Percentiles rank a stretch among this genome's conserved stretches.
Evolutionary conservation across 2,888 invertebrate genomes (phyloP).

Genomic region (Dasypogon diadema): DNA sequence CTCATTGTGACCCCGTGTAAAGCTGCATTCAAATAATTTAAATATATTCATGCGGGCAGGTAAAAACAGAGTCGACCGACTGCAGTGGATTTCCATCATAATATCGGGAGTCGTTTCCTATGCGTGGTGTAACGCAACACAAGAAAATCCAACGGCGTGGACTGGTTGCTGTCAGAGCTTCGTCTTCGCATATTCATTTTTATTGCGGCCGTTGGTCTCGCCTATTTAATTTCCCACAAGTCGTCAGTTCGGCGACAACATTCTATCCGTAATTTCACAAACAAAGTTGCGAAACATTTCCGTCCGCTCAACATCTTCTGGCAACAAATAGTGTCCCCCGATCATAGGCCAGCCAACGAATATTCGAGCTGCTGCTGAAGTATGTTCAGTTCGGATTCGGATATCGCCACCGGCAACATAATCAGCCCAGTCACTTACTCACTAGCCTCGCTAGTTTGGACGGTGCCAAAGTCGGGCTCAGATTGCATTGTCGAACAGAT

Average conservation of each 20-base stretch:
- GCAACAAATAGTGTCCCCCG: neutral
- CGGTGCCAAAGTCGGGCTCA: constrained; percentile 12
- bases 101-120: constrained; percentile 6
- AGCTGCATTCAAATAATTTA: neutral
- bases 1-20: neutral
- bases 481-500: constrained; percentile 20
- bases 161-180: neutral
- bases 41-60: neutral
- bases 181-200: constrained; percentile 12
- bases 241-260: neutral
- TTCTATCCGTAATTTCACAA: neutral
- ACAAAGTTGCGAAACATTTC: constrained; percentile 39
- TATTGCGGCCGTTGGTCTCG: constrained; percentile 36
- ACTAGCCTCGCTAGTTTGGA: constrained; percentile 19
- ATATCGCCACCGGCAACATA: constrained; percentile 36
- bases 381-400: neutral
- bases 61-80: neutral
- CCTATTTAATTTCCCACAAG: constrained; percentile 11
- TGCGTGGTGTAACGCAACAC: neutral
- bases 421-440: constrained; percentile 21
- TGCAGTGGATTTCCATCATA: constrained; percentile 36
- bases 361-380: neutral
- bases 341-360: neutral
- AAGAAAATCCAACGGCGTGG: neutral
- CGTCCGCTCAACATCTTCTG: neutral